Conservation (phyloP, 2,888 invertebrate species). For the Lasioglossum calceatum region DNA sequence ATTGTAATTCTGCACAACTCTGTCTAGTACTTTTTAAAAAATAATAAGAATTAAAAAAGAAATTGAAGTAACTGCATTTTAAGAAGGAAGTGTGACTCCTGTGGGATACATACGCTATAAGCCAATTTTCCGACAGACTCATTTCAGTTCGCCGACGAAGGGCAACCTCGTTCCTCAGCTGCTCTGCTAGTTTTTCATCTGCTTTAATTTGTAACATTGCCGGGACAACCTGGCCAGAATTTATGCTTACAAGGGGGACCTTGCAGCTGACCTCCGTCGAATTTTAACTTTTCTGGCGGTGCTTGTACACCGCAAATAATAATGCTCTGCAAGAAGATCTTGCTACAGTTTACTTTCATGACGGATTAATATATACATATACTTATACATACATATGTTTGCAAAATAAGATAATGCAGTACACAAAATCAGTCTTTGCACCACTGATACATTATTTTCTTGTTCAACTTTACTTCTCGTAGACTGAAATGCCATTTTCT, state of each 20-base stretch:
- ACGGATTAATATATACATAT: not conserved
- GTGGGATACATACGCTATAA: not conserved
- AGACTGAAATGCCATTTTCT: too few relatives aligned
- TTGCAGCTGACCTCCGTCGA: not conserved
- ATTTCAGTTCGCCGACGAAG: not conserved
- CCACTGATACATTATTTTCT: too few relatives aligned
- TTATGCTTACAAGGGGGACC: slow-evolving; percentile 66
- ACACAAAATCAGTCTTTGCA: not conserved
- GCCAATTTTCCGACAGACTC: not conserved
- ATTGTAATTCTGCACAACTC: too few relatives aligned
- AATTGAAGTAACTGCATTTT: not conserved
- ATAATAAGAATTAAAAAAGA: too few relatives aligned
- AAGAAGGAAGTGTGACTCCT: not conserved
- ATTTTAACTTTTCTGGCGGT: not conserved
- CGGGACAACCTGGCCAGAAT: slow-evolving; percentile 65
- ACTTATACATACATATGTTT: not conserved
- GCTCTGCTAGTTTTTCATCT: slow-evolving; percentile 72
- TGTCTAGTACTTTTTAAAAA: too few relatives aligned
- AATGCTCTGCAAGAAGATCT: not conserved
- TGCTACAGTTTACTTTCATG: not conserved
- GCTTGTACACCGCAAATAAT: not conserved
- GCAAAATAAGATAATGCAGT: not conserved
- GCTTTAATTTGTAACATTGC: slow-evolving; percentile 79
- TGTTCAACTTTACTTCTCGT: too few relatives aligned
- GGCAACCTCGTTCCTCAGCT: not conserved